phyloP scores from a whole-genome alignment of 2,797 vertebrate genomes.

The Syncerus caffer region DNA sequence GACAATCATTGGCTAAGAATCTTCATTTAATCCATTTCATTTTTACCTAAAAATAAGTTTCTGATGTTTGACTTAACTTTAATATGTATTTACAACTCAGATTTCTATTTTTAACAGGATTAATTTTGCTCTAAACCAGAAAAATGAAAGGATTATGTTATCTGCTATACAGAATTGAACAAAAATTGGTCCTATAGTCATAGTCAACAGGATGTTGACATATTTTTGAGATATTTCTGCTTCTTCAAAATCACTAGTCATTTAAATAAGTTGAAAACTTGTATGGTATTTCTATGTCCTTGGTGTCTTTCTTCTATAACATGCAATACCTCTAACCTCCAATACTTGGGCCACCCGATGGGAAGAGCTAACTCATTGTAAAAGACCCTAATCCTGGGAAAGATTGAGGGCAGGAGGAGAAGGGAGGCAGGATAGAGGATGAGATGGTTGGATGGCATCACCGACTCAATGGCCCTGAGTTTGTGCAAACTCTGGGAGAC shows the following conservation, averaged over 20 bases:
- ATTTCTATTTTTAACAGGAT: slow-evolving; percentile 45
- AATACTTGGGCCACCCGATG: not conserved
- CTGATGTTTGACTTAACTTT: slow-evolving; percentile 28
- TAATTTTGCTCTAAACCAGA: slow-evolving; percentile 9
- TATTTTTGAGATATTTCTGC: not conserved
- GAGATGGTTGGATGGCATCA: not conserved
- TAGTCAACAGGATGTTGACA: not conserved
- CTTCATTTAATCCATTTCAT: not conserved
- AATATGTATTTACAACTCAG: slow-evolving; percentile 43
- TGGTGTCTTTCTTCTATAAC: not conserved
- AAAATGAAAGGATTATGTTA: slow-evolving; percentile 8
- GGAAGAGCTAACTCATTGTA: not conserved
- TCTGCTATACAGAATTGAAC: not conserved
- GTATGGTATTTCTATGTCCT: not conserved
- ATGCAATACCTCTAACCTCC: not conserved
- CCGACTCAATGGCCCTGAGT: not conserved
- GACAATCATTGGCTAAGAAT: not conserved
- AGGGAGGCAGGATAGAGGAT: not conserved
- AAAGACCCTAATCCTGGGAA: not conserved
- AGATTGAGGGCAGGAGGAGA: not conserved
- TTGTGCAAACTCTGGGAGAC: not conserved
- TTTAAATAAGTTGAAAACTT: not conserved
- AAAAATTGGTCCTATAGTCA: not conserved
- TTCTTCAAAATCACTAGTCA: not conserved
- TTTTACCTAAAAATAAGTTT: slow-evolving; percentile 17